Percentiles rank a stretch among this genome's conserved stretches.
These are phyloP conservation scores for Gulo gulo DNA, from an alignment of 2,113 vertebrate species.

Conservation along the genomic window DNA sequence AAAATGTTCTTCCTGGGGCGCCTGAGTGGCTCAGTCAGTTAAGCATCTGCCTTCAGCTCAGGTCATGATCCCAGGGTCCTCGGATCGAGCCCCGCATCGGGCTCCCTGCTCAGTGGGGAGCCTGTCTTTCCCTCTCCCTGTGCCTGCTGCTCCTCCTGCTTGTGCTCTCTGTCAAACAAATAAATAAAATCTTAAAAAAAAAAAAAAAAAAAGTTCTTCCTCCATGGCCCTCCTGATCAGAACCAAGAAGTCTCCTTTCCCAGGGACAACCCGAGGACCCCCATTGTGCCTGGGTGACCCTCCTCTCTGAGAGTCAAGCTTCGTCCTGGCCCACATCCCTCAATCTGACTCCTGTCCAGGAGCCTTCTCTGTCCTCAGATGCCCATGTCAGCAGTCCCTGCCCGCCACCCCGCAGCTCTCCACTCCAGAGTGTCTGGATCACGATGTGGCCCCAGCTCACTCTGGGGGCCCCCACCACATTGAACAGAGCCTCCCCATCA, in stretches of 20 bases:
- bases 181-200: no score
- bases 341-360: not conserved
- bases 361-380: not conserved
- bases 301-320: not conserved
- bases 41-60: no score
- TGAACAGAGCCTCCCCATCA: not conserved
- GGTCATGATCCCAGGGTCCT: not conserved
- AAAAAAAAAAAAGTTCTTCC: not conserved
- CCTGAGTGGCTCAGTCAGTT: no score
- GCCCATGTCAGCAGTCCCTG: not conserved
- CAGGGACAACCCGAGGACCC: not conserved
- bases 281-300: not conserved
- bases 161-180: no score
- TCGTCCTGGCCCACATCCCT: not conserved
- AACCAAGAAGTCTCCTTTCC: not conserved
- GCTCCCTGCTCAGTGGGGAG: no score
- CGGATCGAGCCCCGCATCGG: not conserved
- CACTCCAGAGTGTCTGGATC: fast-evolving
- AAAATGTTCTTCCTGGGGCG: not conserved
- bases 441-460: not conserved
- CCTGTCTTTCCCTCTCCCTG: no score
- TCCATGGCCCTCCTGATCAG: not conserved
- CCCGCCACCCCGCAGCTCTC: not conserved
- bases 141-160: no score
- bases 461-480: not conserved